Evolutionary conservation across 2,888 invertebrate species (phyloP).

Genomic region (Papilio protenor): DNA sequence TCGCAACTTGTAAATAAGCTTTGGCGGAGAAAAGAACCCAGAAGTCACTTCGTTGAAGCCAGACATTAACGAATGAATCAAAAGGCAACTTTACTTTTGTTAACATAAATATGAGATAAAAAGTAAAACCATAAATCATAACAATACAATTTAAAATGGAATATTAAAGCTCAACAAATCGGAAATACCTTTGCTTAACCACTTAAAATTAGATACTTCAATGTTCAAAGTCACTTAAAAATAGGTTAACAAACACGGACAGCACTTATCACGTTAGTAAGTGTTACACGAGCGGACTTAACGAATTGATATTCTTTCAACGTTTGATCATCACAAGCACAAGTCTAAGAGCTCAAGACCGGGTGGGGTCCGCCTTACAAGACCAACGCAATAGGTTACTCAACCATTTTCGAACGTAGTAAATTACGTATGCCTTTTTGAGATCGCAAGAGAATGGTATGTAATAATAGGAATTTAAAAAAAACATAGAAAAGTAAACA

Average conservation of each 20-base stretch:
- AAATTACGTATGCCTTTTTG: constrained; percentile 20
- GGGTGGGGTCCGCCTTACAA: constrained; percentile 33
- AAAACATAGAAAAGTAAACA: neutral
- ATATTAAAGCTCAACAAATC: neutral
- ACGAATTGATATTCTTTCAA: constrained; percentile 8
- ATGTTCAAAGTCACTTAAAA: neutral
- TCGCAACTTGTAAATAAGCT: neutral
- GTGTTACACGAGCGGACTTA: neutral
- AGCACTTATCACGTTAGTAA: neutral
- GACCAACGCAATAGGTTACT: constrained; percentile 22
- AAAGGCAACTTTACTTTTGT: too few species aligned
- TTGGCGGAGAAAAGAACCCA: neutral
- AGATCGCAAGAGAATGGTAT: neutral
- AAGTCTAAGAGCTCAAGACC: neutral
- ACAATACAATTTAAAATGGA: too few species aligned
- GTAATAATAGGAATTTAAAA: neutral
- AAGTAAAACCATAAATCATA: too few species aligned
- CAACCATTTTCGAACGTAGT: constrained; percentile 16
- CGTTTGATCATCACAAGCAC: constrained; percentile 2
- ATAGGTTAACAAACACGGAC: neutral
- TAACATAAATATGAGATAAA: too few species aligned
- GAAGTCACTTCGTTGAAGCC: neutral
- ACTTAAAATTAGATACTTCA: neutral
- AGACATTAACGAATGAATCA: neutral
- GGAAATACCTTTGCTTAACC: neutral